Base-by-base conservation (phyloP, 2,888 invertebrate species). In the Odontomyia ornata region DNA sequence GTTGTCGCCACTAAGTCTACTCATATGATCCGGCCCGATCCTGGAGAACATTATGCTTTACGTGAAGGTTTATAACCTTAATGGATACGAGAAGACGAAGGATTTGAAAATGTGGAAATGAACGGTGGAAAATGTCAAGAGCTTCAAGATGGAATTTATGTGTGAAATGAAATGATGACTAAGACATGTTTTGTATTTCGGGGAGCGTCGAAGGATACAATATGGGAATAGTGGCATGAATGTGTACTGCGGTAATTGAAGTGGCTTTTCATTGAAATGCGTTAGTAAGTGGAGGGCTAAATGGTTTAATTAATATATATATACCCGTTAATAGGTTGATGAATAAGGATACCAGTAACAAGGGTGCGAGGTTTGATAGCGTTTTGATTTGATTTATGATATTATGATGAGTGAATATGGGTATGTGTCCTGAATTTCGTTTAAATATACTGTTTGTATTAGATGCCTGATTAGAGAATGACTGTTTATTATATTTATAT, bases 101-200 rank as follows among this genome's bases (percentile, higher is more conserved):
- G 52, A 52, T 52, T 52, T 52, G 52, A 13, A 52, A 52, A 52
- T 52, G 52, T 52, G 52, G 52, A 18, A 52, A 52, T n/a, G 52
- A 62, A 62, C 28, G 36, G 62, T 62, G 62, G 28, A 62, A 62
- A 62, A 62, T 62, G 62, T 62, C 62, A 62, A 27, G 27, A 62
- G 62, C 28, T 27, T 11, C 28, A 28, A 11, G 62, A 25, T 23
- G 62, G 28, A 28, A 28, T 27, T 62, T 25, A 25, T 27, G 62
- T 62, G 25, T 27, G 57, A 9, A 23, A 57, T 27, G 11, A 62
- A 15, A 13, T 28, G 4, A 27, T 27, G 62, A 25, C 27, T 15
- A 27, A 28, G 28, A 62, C 13, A 62, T 25, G 62, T 52, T 52
- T 52, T n/a, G 52, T n/a, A 15, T 52, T 36, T 36, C 36, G 36